phyloP scores from a whole-genome alignment of 1,140 invertebrate genomes.

The Bombus balteatus region DNA sequence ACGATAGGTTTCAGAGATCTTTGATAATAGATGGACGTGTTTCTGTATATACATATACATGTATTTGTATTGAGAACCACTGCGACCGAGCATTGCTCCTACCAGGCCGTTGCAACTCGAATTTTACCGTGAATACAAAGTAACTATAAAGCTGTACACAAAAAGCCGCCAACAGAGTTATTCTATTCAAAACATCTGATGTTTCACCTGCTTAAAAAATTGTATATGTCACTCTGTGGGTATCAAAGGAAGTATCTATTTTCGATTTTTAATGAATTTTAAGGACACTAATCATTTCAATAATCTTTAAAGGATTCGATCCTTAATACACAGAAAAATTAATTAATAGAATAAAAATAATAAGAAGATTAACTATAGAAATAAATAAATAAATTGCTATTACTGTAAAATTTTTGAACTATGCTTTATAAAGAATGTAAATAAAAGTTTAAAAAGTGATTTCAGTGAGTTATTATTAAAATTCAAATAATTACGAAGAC shows the following conservation, averaged over 20 bases:
- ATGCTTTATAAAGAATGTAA: no score
- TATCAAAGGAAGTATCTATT: neutral
- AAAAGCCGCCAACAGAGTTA: neutral
- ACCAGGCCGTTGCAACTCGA: slow-evolving; percentile 6
- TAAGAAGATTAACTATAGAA: neutral
- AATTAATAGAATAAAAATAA: neutral
- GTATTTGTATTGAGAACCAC: slow-evolving; percentile 10
- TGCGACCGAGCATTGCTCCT: slow-evolving; percentile 21
- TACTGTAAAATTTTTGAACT: neutral
- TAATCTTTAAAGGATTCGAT: neutral
- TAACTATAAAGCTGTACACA: slow-evolving; percentile 5
- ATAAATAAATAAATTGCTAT: neutral
- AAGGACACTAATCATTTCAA: neutral
- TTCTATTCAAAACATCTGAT: neutral
- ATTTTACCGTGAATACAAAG: slow-evolving; percentile 33
- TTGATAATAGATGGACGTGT: neutral
- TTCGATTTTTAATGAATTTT: neutral
- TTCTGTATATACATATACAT: neutral
- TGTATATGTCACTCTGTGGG: neutral
- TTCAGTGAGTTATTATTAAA: no score
- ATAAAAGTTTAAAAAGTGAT: no score
- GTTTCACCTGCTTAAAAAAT: neutral
- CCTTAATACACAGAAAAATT: neutral
- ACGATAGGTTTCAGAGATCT: neutral
- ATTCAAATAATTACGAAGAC: no score